Evolutionary conservation across 2,113 vertebrate species (phyloP).

Genomic region (Sprattus sprattus): DNA sequence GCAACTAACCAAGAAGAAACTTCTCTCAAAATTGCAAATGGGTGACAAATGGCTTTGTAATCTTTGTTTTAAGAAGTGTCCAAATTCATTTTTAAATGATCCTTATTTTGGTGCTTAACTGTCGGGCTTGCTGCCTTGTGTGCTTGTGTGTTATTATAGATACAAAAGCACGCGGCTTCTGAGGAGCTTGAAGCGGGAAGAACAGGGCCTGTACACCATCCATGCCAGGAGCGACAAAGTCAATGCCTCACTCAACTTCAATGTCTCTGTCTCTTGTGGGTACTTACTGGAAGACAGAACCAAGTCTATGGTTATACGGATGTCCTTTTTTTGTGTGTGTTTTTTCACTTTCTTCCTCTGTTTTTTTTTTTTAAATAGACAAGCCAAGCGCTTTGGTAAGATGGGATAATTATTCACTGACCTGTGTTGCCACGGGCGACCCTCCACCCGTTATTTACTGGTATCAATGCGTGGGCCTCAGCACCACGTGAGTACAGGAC

Average conservation of each 20-base stretch:
- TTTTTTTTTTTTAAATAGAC: slow-evolving; percentile 47
- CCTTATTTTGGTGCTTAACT: neutral
- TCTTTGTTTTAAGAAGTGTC: neutral
- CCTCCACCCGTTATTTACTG: slow-evolving; percentile 78
- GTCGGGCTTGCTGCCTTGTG: neutral
- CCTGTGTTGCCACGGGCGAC: slow-evolving; percentile 75
- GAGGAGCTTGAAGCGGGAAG: slow-evolving; percentile 64
- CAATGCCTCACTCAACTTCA: slow-evolving; percentile 64
- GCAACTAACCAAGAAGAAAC: slow-evolving; percentile 26
- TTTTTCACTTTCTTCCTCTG: neutral
- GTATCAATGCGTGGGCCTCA: slow-evolving; percentile 66
- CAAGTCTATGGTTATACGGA: too few species aligned
- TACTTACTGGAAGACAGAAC: slow-evolving; percentile 27
- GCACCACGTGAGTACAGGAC: slow-evolving; percentile 63
- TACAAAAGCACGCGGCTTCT: slow-evolving; percentile 66
- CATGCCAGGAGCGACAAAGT: slow-evolving; percentile 64
- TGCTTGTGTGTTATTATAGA: slow-evolving; percentile 55
- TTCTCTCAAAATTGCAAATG: slow-evolving; percentile 40
- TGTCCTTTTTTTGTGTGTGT: too few species aligned
- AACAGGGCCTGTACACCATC: slow-evolving; percentile 79
- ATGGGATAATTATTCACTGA: slow-evolving; percentile 49
- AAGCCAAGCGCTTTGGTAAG: slow-evolving; percentile 49
- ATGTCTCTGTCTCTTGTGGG: slow-evolving; percentile 78
- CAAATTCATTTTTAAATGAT: neutral
- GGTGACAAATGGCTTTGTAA: slow-evolving; percentile 46